Percentiles rank a stretch among this genome's conserved stretches.
Evolutionary conservation across 2,113 vertebrate genomes (phyloP).

Genomic region (Cettia cetti): DNA sequence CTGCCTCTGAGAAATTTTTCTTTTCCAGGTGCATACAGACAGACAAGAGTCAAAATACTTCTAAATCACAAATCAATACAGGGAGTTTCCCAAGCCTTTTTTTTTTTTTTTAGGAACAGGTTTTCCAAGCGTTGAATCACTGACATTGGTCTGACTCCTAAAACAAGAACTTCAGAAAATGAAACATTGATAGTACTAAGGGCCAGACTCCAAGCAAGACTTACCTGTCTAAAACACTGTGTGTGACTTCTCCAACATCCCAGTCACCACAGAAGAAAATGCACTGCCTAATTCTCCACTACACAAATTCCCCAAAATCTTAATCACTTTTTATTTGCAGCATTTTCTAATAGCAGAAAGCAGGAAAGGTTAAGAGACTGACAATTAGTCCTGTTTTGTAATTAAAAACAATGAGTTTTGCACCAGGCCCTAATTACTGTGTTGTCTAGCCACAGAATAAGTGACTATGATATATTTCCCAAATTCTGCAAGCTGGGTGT

Average conservation of each 20-base stretch:
- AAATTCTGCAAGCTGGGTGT: background rate
- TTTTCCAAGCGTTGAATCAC: constrained; percentile 24
- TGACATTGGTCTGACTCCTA: background rate
- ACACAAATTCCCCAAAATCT: background rate
- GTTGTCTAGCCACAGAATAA: background rate
- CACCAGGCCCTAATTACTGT: background rate
- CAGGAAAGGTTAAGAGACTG: background rate
- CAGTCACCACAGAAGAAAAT: background rate
- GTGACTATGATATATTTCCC: background rate
- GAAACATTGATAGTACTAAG: background rate
- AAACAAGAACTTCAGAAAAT: background rate
- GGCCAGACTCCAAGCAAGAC: background rate
- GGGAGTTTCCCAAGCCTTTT: background rate
- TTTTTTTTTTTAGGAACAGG: background rate
- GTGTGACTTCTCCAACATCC: background rate
- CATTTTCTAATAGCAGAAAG: background rate
- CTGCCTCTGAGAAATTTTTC: background rate
- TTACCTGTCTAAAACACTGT: background rate
- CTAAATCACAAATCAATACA: background rate
- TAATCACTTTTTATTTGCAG: background rate
- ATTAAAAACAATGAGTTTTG: background rate
- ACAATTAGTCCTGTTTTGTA: background rate
- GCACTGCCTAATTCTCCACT: background rate
- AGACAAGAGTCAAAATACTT: background rate
- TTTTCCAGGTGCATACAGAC: background rate